These are phyloP conservation scores for Aleiodes alternator DNA, from an alignment of 2,888 invertebrate species.

Conservation along the genomic window DNA sequence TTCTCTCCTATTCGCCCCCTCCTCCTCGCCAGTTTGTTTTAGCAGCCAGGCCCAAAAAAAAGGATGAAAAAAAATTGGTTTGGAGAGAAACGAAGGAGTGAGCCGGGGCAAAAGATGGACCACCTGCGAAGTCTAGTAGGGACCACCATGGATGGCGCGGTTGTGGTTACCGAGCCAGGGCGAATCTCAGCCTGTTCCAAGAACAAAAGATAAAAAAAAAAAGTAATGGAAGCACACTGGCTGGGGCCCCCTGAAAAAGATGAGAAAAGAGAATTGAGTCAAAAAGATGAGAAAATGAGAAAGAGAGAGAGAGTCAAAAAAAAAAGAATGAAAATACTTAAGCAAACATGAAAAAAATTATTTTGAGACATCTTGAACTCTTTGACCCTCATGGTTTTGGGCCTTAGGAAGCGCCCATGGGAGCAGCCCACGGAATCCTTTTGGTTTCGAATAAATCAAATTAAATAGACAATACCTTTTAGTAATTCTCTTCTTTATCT, in stretches of 20 bases:
- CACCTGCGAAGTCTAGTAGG: conserved; percentile 53
- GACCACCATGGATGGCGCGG: conserved; percentile 52
- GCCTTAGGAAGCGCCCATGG: conserved; percentile 17
- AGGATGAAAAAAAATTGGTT: conserved; percentile 23
- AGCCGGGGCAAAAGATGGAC: conserved; percentile 50
- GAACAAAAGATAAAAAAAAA: conserved; percentile 39
- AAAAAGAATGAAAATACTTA: background rate
- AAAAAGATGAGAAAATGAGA: conserved; percentile 20
- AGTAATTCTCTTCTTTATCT: background rate
- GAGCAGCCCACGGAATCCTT: background rate
- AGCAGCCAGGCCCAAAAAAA: conserved; percentile 28
- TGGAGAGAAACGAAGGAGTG: conserved; percentile 7
- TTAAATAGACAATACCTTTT: conserved; percentile 25
- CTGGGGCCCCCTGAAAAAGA: conserved; percentile 11
- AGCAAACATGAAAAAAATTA: conserved; percentile 14
- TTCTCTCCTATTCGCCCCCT: background rate
- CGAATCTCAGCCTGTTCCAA: conserved; percentile 39
- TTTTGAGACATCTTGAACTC: background rate
- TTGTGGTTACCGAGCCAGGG: conserved; percentile 45
- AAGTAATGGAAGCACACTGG: background rate
- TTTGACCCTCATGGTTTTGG: background rate
- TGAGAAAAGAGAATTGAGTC: conserved; percentile 20
- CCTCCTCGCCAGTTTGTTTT: background rate
- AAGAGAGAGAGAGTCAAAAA: conserved; percentile 35
- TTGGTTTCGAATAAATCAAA: conserved; percentile 14